Percentiles rank a stretch among this genome's conserved stretches.
Evolutionary conservation across 2,113 vertebrate genomes (phyloP).

Genomic region (Ophthalmotilapia sp.): DNA sequence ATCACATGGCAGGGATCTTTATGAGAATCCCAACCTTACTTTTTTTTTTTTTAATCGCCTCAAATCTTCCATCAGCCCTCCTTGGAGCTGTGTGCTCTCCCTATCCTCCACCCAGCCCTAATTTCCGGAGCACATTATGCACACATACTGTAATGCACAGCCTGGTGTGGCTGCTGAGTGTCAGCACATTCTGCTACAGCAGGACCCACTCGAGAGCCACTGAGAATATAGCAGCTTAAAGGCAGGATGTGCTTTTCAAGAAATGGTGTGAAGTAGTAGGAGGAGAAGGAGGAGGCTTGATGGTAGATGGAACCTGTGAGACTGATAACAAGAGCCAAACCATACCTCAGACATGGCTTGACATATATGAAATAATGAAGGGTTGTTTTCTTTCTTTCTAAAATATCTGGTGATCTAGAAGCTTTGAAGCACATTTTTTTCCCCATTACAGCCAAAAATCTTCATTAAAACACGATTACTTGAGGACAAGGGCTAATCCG

Average conservation of each 20-base stretch:
- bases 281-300: not conserved
- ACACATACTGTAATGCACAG: not conserved
- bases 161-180: not conserved
- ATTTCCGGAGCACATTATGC: not conserved
- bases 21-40: conserved; percentile 13
- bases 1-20: conserved; percentile 8
- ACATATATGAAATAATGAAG: not conserved
- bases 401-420: not conserved
- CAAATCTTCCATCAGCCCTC: conserved; percentile 25
- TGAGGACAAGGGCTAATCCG: conserved; percentile 17
- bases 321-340: not conserved
- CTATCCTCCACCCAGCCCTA: not conserved
- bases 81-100: not conserved
- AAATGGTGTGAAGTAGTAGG: not conserved
- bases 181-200: conserved; percentile 26
- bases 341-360: not conserved
- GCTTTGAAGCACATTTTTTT: not conserved
- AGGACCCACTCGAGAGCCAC: not conserved
- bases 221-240: not conserved
- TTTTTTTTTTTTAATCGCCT: conserved; percentile 20
- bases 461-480: conserved; percentile 40
- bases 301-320: not conserved
- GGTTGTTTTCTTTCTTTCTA: not conserved
- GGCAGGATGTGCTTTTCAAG: not conserved
- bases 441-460: not conserved